Evolutionary conservation across 2,888 invertebrate genomes (phyloP), one percentile per base, ranked within the genome.

Genomic region (Nasonia oneida): DNA sequence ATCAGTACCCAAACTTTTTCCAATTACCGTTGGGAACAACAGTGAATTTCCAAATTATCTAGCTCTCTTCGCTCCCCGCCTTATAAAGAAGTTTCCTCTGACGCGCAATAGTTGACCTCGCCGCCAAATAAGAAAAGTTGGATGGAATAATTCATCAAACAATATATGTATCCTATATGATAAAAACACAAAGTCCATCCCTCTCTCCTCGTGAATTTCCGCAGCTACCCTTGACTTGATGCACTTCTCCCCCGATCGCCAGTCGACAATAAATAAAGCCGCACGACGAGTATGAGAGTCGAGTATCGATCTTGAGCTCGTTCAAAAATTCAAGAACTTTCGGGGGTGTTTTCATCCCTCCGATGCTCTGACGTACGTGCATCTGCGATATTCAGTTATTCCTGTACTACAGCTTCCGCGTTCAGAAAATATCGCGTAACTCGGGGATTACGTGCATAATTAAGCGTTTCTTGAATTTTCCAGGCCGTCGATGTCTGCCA

Each of bases 111-210:
- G 70, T 75, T 74, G 71, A 64, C 75, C 75, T 53, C 61, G 53
- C 0, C 71, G 18, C 39, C 18, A 79, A 82, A 85, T 85, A 74
- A 85, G 79, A 85, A 85, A 85, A 86, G 85, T 86, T 86, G 10
- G 47, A 77, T n/a, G 47, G 64, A 74, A 85, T 57, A 73, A 77
- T 71, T 81, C 29, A 39, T 67, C 14, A 39, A 67, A 23, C n/a
- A 29, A 29, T 29, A 29, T 29, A 29, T 29, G 29, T 29, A 29
- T 29, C 29, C 29, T 29, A 29, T 29, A 23, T 29, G 29, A 29
- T 29, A 29, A 67, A 85, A 74, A 78, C 10, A 76, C 23, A 42
- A 78, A 82, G 57, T 85, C 64, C 47, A 50, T 74, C n/a, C 42
- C 42, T 5, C 18, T 15, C 42, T 12, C 57, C 57, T 29, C 14